Base-by-base conservation (phyloP, 2,113 vertebrate genomes). In the Microcebus jonahi region DNA sequence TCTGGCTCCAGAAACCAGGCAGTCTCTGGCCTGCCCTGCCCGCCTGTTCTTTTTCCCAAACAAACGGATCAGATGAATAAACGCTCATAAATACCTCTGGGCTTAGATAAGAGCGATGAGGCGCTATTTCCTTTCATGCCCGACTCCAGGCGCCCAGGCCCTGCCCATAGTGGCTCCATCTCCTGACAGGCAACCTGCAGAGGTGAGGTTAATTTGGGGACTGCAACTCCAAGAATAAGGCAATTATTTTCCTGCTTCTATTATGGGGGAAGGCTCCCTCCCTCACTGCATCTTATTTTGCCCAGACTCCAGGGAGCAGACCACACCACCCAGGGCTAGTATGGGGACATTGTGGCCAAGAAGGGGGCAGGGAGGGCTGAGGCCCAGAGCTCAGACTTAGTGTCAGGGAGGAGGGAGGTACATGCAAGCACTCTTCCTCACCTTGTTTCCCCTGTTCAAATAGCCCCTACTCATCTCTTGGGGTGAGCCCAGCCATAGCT, bases 31-130 rank as follows among this genome's bases (percentile, higher is more conserved):
- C 67, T 1, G 94, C 92, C 85, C 95, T 97, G 95, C 96, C 87
- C 34, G 97, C 95, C 97, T 97, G 98, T 87, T 97, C 95, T 97
- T 97, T 98, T 92, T 98, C 97, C 98, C 97, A 98, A 98, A 98
- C 98, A 98, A 98, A 98, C 50, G 96, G 97, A 98, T 98, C 98
- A 98, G 98, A 97, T 39, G 97, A 97, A 98, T 98, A 98, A 98
- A 98, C 95, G 98, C 98, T 98, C 98, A 98, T 98, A 98, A 98
- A 98, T 98, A 98, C 98, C 97, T 98, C 98, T 98, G 96, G 95
- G 97, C 88, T 98, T 97, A 98, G 98, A 98, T 98, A 98, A 98
- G 98, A 98, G 96, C 84, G 63, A 97, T 98, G 97, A 97, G 98
- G 97, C 97, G 96, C 96, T 96, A 97, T 95, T 97, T 98, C 97